Base-by-base conservation (phyloP, 2,797 vertebrate genomes). In the Rhinatrema bivittatum region DNA sequence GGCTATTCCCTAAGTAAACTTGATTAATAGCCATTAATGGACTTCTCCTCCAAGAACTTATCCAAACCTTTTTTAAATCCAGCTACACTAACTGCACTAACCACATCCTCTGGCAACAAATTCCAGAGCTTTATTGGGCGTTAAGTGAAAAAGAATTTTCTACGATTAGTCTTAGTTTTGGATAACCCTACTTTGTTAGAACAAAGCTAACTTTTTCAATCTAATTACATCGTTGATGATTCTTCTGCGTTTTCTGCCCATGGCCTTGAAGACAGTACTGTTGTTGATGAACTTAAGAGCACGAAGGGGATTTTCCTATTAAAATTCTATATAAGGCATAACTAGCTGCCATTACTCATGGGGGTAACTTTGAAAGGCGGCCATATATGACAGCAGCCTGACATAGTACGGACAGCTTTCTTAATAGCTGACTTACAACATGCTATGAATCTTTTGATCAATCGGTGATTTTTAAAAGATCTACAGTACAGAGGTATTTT, bases 401-500 rank as follows among this genome's bases (percentile, higher is more conserved):
- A 24, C 20, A 62, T 35, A 42, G 41, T 24, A 36, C 32, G 10
- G 11, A 14, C 50, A 46, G 43, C 2, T 38, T 30, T 60, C 19
- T 32, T 35, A 52, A 32, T 10, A 59, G 32, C 12, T 23, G 19
- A 42, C 29, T 58, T 47, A 42, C n/a, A n/a, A n/a, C n/a, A n/a
- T 55, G 17, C 23, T 10, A 63, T 42, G 18, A 36, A 18, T 9
- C 24, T 45, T n/a, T 46, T 31, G 11, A 25, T 27, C 23, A 16
- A 9, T 7, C 5, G 41, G n/a, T 31, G 24, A 46, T 54, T 47
- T 62, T 39, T 56, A 57, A 34, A 59, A 36, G 56, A 50, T 26
- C 33, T 5, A 8, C 12, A 26, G 17, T 34, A 16, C 15, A 21
- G 22, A 32, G 33, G 32, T 25, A 56, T 33, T 46, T 68, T 62